Evolutionary conservation across 2,888 invertebrate species (phyloP).

Genomic region (Ectemnius continuus): DNA sequence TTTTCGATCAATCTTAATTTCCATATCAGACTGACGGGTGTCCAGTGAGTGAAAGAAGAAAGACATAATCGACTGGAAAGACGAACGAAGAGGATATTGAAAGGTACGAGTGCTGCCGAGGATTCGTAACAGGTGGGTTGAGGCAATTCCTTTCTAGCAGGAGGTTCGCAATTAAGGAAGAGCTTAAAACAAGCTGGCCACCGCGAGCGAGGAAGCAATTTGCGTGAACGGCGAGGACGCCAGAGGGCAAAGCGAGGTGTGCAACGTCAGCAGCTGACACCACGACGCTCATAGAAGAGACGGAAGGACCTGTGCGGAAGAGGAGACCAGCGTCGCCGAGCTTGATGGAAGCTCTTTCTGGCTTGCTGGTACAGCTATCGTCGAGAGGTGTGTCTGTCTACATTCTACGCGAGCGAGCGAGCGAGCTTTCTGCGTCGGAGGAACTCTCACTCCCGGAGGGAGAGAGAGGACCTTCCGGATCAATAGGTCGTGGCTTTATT

Average conservation of each 20-base stretch:
- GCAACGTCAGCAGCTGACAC: slow-evolving; percentile 41
- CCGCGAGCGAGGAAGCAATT: slow-evolving; percentile 19
- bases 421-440: slow-evolving; percentile 29
- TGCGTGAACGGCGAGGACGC: slow-evolving; percentile 9
- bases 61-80: background rate
- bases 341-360: slow-evolving; percentile 37
- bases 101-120: too few species aligned
- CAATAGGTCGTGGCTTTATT: slow-evolving; percentile 61
- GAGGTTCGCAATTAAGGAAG: background rate
- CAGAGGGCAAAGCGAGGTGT: slow-evolving; percentile 1
- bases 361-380: slow-evolving; percentile 13
- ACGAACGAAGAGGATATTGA: background rate
- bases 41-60: too few species aligned
- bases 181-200: slow-evolving; percentile 21
- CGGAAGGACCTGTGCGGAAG: slow-evolving; percentile 9
- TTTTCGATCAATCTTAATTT: too few species aligned
- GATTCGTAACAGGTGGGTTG: slow-evolving; percentile 36
- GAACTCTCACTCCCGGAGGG: slow-evolving; percentile 11
- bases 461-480: slow-evolving; percentile 43
- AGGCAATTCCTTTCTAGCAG: background rate
- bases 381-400: slow-evolving; percentile 37
- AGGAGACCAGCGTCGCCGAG: background rate
- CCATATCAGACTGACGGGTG: too few species aligned
- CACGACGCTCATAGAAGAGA: background rate
- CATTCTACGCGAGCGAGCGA: slow-evolving; percentile 21